Evolutionary conservation across 2,888 invertebrate genomes (phyloP).

Genomic region (Nephrotoma appendiculata): DNA sequence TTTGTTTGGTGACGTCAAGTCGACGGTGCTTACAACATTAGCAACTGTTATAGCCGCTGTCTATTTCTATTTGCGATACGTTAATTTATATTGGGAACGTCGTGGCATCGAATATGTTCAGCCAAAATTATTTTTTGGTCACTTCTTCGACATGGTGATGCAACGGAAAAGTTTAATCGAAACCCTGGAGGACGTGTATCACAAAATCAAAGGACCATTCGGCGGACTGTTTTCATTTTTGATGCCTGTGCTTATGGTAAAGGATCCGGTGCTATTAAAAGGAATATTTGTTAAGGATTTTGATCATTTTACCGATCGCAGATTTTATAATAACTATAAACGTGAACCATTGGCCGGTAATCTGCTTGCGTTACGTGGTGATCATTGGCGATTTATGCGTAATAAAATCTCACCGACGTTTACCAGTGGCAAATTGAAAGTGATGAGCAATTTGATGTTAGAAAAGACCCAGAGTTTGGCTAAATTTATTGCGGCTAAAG

Average conservation of each 20-base stretch:
- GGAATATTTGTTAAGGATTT: neutral
- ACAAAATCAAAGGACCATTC: neutral
- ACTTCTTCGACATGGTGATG: neutral
- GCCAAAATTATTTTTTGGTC: neutral
- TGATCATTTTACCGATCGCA: neutral
- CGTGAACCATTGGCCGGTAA: neutral
- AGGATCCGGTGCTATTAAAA: neutral
- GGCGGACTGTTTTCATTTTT: neutral
- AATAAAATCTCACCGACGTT: neutral
- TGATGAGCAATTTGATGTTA: neutral
- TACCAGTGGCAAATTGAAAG: neutral
- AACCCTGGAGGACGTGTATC: neutral
- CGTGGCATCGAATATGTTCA: neutral
- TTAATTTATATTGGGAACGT: neutral
- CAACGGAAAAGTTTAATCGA: neutral
- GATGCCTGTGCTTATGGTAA: neutral
- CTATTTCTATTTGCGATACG: neutral
- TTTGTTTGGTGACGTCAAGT: neutral
- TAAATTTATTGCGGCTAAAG: neutral
- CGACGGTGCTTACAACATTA: neutral
- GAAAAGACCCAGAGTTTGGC: neutral
- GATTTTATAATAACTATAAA: neutral
- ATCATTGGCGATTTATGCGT: neutral
- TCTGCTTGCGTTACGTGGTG: neutral
- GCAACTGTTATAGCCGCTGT: neutral